Evolutionary conservation across 2,797 vertebrate genomes (phyloP), one percentile per base, ranked within the genome.

Genomic region (Sebastes alutus): DNA sequence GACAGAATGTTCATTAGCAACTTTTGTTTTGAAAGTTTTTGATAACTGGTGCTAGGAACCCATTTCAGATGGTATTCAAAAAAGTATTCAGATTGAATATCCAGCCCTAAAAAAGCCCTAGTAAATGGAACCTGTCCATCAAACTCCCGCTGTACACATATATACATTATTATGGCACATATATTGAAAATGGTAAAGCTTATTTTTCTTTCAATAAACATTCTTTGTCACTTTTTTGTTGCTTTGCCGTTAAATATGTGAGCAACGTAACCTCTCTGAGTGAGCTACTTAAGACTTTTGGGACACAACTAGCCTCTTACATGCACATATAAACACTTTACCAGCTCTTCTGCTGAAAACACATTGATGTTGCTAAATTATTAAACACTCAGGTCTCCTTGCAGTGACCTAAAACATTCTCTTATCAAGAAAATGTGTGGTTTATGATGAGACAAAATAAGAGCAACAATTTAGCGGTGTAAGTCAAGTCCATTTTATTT

Each of bases 361-460:
- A 22, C 27, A 54, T 56, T 56, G 52, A 7, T 65, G 63, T 67
- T 52, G 12, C 38, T 55, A 64, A 81, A 81, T 68, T 46, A 78
- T 69, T 78, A 76, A 74, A 67, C 52, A 75, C 25, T 63, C 23
- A 4, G n/a, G 30, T 65, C 68, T 75, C 64, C 30, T 76, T 83
- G 38, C 7, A 58, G 14, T 81, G 58, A 72, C 65, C 70, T 55
- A 42, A 68, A 77, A 75, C 22, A 66, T 66, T 72, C 77, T 66
- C 23, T 68, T 29, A 75, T 67, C 38, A 72, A 65, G n/a, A 58
- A 42, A 30, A 70, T 27, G 4, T 72, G 27, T 35, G 55, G 23
- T 23, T 74, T 72, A 55, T 32, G 12, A 54, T 52, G 52, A 55
- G 64, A 68, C 58, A 68, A 59, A 42, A 79, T 46, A 54, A 72